Evolutionary conservation across 2,797 vertebrate genomes (phyloP).

Genomic region (Dendrocincla tyrannina): DNA sequence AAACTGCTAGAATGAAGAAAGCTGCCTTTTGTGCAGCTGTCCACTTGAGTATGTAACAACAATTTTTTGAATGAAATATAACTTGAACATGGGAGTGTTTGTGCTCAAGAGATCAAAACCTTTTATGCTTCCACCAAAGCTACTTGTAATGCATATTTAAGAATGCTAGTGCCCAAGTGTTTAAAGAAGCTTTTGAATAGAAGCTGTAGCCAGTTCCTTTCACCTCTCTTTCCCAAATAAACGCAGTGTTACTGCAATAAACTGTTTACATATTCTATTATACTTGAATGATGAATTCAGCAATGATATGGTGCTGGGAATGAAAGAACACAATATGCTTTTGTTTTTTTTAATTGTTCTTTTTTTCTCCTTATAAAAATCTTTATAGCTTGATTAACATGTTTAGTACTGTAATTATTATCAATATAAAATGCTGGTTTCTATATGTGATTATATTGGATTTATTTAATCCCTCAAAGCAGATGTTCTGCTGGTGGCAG

Average conservation of each 20-base stretch:
- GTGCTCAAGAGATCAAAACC: neutral
- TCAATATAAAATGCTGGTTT: neutral
- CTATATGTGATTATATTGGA: neutral
- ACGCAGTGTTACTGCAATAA: constrained; percentile 6
- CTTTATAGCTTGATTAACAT: neutral
- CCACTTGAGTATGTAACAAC: neutral
- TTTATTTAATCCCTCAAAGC: neutral
- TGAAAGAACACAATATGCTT: neutral
- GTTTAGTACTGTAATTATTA: neutral
- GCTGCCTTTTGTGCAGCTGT: neutral
- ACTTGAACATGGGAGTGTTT: neutral
- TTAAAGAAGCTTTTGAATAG: neutral
- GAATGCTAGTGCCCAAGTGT: neutral
- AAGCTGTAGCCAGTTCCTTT: neutral
- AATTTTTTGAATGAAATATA: neutral
- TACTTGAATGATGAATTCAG: constrained; percentile 23
- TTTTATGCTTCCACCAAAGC: neutral
- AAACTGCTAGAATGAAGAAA: neutral
- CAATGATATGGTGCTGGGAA: neutral
- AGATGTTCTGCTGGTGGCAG: neutral
- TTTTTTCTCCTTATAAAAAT: neutral
- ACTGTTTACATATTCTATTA: constrained; percentile 8
- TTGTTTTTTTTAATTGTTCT: neutral
- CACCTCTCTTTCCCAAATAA: neutral
- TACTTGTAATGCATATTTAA: neutral